Evolutionary conservation across 2,113 vertebrate species (phyloP), one percentile per base, ranked within the genome.

Genomic region (Leptobrachium leishanense): DNA sequence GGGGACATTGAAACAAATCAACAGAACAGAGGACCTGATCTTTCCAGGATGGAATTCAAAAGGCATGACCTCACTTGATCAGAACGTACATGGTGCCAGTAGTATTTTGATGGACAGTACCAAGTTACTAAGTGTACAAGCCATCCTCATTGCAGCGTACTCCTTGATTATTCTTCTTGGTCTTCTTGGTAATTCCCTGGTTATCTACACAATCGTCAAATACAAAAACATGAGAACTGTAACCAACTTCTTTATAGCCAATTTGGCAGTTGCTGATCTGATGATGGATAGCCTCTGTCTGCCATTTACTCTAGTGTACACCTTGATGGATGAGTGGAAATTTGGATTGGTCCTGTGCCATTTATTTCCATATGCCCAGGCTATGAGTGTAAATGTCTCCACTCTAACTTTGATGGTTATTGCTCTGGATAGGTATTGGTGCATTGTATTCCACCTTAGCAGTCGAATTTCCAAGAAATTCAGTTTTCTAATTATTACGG

Each of bases 171-270:
- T 97, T 72, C 87, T 97, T 57, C 88, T 96, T 77, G 96, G 96
- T 0, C 91, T 97, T 81, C 72, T 95, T 0, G 96, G 96, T 2
- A 97, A 97, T 65, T 87, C 93, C 41, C 87, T 97, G 6, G 95
- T 97, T 20, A 93, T 97, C 82, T 95, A 96, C 82, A 95, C 94
- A 88, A 95, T 97, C 42, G 85, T 95, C 79, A 94, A 91, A 77
- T 96, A 95, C 88, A 94, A 90, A 81, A 96, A 93, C 82, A 97
- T 97, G 96, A 92, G 94, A 74, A 97, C 96, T 0, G 96, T 97
- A 65, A 97, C 96, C 75, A 97, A 97, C 86, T 96, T 94, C 87
- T 97, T 97, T 89, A 97, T 97, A 43, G 95, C 95, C 39, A 97
- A 97, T 88, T 86, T 97, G 85, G 96, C 96, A 12, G 82, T 97